Evolutionary conservation across 2,888 invertebrate genomes (phyloP).

Genomic region (Mythimna lalbum): DNA sequence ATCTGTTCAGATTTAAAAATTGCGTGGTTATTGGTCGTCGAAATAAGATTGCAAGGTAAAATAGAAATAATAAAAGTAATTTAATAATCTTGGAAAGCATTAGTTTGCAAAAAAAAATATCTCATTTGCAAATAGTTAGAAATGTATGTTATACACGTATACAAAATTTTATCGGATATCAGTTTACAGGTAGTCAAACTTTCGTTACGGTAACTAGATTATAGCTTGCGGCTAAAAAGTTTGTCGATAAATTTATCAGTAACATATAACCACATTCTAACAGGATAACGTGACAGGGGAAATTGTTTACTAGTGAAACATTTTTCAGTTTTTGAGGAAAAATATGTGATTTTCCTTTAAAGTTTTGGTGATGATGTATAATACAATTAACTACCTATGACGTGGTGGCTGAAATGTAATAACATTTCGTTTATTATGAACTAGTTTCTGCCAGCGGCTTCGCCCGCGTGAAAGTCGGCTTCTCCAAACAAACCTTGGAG

Average conservation of each 20-base stretch:
- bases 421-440: neutral
- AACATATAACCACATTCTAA: conserved; percentile 82
- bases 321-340: neutral
- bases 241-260: conserved; percentile 35
- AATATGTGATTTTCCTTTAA: neutral
- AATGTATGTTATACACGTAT: neutral
- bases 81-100: neutral
- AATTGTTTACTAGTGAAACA: conserved; percentile 19
- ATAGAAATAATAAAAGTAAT: neutral
- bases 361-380: neutral
- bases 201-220: conserved; percentile 26
- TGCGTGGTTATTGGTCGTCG: neutral
- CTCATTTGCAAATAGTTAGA: neutral
- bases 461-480: no score
- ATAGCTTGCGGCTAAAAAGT: conserved; percentile 21
- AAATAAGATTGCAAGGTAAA: neutral
- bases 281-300: conserved; percentile 10
- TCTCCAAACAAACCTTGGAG: no score
- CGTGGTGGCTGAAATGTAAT: neutral
- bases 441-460: no score
- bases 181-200: conserved; percentile 11
- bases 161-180: neutral
- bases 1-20: neutral
- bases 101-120: neutral
- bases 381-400: neutral